Percentiles rank a stretch among this genome's conserved stretches.
These are phyloP conservation scores for Aplidium turbinatum DNA, from an alignment of 23 tunicate species.

Conservation along the genomic window DNA sequence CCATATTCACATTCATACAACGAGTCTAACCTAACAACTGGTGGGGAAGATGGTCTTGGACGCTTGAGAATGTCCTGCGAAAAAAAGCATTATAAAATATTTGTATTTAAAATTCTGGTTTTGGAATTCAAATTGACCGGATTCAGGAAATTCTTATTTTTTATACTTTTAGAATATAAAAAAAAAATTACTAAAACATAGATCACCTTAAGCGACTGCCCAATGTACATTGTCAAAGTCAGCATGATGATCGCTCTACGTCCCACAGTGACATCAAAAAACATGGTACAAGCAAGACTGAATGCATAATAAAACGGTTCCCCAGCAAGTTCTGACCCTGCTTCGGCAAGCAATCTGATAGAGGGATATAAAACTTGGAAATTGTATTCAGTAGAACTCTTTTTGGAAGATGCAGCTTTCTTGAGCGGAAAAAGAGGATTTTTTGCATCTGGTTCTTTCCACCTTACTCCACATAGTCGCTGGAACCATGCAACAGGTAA, in stretches of 20 bases:
- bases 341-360: conserved; percentile 26
- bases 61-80: conserved; percentile 63
- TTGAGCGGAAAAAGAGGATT: conserved; percentile 32
- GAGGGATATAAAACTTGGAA: background rate
- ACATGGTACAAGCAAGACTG: conserved; percentile 74
- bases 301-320: conserved; percentile 84
- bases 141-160: no score
- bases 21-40: conserved; percentile 78
- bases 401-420: background rate
- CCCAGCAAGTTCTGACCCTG: conserved; percentile 76
- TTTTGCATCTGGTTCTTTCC: conserved; percentile 42
- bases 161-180: no score
- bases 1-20: conserved; percentile 90
- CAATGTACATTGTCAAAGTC: conserved; percentile 70
- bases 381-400: background rate
- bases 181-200: no score
- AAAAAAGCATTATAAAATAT: no score
- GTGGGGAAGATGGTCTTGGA: conserved; percentile 80
- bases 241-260: conserved; percentile 58
- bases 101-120: no score
- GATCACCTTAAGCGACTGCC: conserved; percentile 88
- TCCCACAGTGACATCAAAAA: conserved; percentile 59
- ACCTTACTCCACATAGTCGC: conserved; percentile 61
- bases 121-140: no score
- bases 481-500: conserved; percentile 63